Conservation (phyloP, 2,888 invertebrate species). For the Unio pictorum region DNA sequence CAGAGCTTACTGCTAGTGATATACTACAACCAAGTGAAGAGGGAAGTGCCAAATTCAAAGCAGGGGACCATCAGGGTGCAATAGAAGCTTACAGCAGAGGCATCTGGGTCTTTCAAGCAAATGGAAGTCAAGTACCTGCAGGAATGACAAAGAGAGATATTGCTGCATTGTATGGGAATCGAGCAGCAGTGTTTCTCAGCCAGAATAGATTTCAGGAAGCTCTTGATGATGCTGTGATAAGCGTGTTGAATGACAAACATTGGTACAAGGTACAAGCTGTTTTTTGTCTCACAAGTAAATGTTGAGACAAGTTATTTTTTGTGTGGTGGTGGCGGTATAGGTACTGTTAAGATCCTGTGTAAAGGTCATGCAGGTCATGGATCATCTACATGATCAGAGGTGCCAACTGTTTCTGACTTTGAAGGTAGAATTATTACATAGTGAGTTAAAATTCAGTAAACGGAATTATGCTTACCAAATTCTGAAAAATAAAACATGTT, state of each 20-base stretch:
- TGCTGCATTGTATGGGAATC: constrained; percentile 52
- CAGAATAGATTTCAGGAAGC: constrained; percentile 26
- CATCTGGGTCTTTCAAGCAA: constrained; percentile 18
- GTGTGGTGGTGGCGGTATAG: no score
- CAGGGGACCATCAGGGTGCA: constrained; percentile 26
- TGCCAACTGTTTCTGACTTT: no score
- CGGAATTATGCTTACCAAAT: no score
- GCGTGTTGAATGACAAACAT: constrained; percentile 46
- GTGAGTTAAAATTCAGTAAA: no score
- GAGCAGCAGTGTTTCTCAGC: constrained; percentile 46
- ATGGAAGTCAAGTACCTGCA: no score
- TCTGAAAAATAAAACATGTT: no score
- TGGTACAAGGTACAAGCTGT: constrained; percentile 50
- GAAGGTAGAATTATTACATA: no score
- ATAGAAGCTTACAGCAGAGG: constrained; percentile 38
- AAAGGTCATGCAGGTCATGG: no score
- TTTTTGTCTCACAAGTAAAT: no score
- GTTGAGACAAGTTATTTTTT: no score
- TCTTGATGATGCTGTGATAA: constrained; percentile 45
- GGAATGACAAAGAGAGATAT: constrained; percentile 24
- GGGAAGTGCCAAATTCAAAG: constrained; percentile 39
- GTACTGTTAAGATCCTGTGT: no score
- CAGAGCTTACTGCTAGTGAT: constrained; percentile 12
- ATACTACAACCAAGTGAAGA: constrained; percentile 30
- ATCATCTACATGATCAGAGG: no score